These are phyloP conservation scores for Prunella strophiata DNA, from an alignment of 2,797 vertebrate species.

Conservation along the genomic window DNA sequence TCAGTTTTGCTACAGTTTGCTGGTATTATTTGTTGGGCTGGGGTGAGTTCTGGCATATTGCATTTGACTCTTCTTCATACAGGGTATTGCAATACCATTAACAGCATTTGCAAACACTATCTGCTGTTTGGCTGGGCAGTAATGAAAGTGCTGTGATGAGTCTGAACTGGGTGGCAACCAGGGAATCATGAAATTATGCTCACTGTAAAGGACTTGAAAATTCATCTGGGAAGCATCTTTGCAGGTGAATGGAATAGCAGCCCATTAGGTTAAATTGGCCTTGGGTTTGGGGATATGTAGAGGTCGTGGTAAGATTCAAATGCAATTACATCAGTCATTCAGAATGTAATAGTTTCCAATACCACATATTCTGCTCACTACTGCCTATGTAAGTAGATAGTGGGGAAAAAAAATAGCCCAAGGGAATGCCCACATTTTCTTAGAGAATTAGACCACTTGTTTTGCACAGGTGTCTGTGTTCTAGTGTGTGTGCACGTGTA, in stretches of 20 bases:
- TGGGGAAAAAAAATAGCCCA: background rate
- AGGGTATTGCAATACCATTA: background rate
- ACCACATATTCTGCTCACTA: background rate
- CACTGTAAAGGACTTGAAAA: conserved; percentile 4
- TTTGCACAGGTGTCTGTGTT: background rate
- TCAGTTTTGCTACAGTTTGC: background rate
- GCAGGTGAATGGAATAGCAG: background rate
- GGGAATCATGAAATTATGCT: background rate
- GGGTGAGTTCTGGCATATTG: background rate
- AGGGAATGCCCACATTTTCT: background rate
- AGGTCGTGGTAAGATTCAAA: background rate
- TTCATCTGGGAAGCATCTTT: conserved; percentile 14
- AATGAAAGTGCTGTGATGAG: background rate
- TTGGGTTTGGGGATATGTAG: background rate
- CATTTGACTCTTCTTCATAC: background rate
- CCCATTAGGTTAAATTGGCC: background rate
- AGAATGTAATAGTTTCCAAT: background rate
- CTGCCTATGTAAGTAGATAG: conserved; percentile 5
- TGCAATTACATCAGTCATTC: background rate
- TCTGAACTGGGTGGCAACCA: background rate
- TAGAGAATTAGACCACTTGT: background rate
- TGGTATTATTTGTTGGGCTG: background rate
- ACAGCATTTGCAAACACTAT: background rate
- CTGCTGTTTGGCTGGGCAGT: background rate
- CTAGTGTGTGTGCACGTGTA: background rate